phyloP scores from a whole-genome alignment of 1,140 invertebrate genomes.

The Heliothis virescens region DNA sequence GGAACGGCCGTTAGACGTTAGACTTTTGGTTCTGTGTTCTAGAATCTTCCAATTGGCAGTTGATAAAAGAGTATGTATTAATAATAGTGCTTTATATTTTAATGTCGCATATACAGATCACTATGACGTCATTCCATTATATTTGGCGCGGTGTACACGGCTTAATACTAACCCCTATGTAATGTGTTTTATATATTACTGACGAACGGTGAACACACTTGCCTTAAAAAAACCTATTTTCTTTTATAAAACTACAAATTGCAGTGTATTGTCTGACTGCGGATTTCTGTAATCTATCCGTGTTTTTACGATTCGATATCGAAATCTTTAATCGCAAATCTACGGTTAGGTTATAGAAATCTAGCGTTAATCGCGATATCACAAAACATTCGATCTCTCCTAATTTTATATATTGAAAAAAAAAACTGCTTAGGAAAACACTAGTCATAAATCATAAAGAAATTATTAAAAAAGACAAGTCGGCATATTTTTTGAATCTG shows the following conservation, averaged over 20 bases:
- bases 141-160: neutral
- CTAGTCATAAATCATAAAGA: constrained; percentile 39
- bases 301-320: no score
- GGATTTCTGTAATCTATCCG: no score
- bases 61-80: neutral
- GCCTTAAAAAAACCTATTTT: neutral
- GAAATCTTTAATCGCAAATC: no score
- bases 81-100: constrained; percentile 10
- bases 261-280: neutral
- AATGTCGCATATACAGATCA: neutral
- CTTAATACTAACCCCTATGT: constrained; percentile 3
- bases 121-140: constrained; percentile 4
- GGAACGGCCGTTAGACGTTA: no score
- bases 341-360: neutral
- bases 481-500: constrained; percentile 29
- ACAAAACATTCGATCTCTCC: constrained; percentile 32
- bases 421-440: constrained; percentile 31
- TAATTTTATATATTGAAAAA: constrained; percentile 22
- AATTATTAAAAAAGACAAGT: constrained; percentile 23
- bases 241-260: neutral
- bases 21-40: neutral
- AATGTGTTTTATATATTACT: neutral
- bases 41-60: neutral
- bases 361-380: constrained; percentile 12
- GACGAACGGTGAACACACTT: neutral